Conservation (phyloP, 2,888 invertebrate genomes). For the Protonemura montana region DNA sequence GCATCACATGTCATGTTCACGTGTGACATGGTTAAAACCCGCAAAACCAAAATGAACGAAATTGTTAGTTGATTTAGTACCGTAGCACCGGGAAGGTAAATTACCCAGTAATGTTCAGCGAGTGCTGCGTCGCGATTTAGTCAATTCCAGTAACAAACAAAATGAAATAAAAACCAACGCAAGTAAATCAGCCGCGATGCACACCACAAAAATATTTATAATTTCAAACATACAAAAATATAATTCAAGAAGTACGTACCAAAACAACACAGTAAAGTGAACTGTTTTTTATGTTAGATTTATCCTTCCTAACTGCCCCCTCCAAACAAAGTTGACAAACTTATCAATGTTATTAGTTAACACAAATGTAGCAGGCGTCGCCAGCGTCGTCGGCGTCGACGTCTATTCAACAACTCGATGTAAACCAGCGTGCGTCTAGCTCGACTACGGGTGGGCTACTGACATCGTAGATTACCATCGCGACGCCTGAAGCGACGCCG, state of each 20-base stretch:
- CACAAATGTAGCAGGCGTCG: neutral
- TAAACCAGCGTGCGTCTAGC: neutral
- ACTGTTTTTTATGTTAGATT: neutral
- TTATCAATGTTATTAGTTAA: neutral
- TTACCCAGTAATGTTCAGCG: too few species aligned
- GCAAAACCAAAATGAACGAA: too few species aligned
- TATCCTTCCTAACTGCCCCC: neutral
- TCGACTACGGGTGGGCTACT: neutral
- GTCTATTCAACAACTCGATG: neutral
- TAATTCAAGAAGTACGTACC: neutral
- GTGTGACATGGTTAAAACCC: too few species aligned
- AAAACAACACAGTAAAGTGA: neutral
- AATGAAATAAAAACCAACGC: too few species aligned
- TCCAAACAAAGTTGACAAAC: neutral
- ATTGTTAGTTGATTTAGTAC: too few species aligned
- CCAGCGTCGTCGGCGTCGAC: neutral
- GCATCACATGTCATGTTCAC: too few species aligned
- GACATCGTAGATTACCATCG: neutral
- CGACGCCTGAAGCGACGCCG: constrained; percentile 3
- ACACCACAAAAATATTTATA: too few species aligned
- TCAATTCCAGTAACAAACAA: too few species aligned
- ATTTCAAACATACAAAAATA: too few species aligned
- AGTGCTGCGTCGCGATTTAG: too few species aligned
- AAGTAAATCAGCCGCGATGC: too few species aligned
- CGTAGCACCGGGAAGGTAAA: too few species aligned